These are phyloP conservation scores for Pseudococcus viburni DNA, from an alignment of 2,888 invertebrate genomes.

Conservation along the genomic window DNA sequence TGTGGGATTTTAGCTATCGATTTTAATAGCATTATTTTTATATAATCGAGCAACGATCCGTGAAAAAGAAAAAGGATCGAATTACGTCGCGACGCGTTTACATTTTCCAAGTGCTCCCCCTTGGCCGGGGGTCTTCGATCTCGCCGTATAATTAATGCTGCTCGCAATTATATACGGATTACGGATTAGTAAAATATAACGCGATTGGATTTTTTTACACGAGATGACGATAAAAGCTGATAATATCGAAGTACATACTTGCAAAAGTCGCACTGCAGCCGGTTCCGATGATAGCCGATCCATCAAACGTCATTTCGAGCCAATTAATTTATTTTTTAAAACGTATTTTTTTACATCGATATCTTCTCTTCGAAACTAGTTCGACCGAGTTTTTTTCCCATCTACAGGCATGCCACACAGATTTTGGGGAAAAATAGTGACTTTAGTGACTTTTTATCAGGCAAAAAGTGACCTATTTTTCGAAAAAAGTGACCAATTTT, in stretches of 20 bases:
- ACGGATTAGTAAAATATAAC: not conserved
- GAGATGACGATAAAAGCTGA: not conserved
- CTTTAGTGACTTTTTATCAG: no score
- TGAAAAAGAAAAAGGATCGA: not conserved
- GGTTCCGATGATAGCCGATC: not conserved
- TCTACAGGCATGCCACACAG: no score
- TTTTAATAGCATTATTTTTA: constrained; percentile 8
- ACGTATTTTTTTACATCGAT: not conserved
- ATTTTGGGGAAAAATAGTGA: no score
- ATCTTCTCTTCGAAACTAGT: not conserved
- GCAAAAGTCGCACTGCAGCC: not conserved
- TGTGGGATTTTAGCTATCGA: not conserved
- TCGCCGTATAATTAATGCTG: not conserved
- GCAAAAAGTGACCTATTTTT: no score
- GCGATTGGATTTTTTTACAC: not conserved
- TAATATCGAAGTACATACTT: not conserved
- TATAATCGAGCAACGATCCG: constrained; percentile 31
- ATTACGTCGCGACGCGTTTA: not conserved
- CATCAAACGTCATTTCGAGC: not conserved
- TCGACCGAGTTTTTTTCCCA: not conserved
- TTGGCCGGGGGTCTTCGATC: not conserved
- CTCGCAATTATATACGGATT: not conserved
- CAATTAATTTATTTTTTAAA: not conserved
- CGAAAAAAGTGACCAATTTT: no score
- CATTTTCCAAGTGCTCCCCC: not conserved